Base-by-base conservation (phyloP, 2,797 vertebrate species). In the Argya squamiceps region DNA sequence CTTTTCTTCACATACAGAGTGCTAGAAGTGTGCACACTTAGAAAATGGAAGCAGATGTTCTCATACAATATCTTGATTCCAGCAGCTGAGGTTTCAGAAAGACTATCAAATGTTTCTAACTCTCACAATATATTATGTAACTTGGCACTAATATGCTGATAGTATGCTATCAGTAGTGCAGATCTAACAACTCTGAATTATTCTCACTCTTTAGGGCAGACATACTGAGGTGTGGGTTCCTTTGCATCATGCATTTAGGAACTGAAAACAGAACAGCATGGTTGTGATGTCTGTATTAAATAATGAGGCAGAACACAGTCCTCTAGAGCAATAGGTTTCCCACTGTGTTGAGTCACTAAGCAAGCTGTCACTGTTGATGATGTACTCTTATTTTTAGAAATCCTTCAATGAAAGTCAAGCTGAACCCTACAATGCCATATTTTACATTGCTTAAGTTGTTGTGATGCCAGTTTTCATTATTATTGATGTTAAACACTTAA, bases 401-500 rank as follows among this genome's bases (percentile, higher is more conserved):
- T 89, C 89, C 76, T 97, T 96, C 74, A 85, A 75, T 96, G 96
- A 97, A 97, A 97, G 93, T 95, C 91, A 97, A 94, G 50, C 91
- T 93, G 92, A 95, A 96, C 60, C 59, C 93, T 91, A 80, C 34
- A 16, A 81, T 84, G 75, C 60, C 74, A 29, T 97, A 92, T 96
- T 96, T 97, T 92, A 97, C 93, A 92, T 94, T 94, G 84, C 94
- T 96, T 96, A 96, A 96, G 96, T 96, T 93, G 92, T 96, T 96
- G 82, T 93, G 83, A 89, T 97, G 94, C 95, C 88, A 92, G 89
- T 97, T 98, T 98, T 97, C 97, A 97, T 97, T 97, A 97, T 97
- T 98, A 97, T 97, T 96, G 96, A 98, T 97, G 97, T 93, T 97
- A 96, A 98, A 97, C 93, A 94, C 94, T 97, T 95, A 94, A 97